Percentiles rank a stretch among this genome's conserved stretches.
These are phyloP conservation scores for Pagrus major DNA, from an alignment of 2,113 vertebrate species.

Conservation along the genomic window DNA sequence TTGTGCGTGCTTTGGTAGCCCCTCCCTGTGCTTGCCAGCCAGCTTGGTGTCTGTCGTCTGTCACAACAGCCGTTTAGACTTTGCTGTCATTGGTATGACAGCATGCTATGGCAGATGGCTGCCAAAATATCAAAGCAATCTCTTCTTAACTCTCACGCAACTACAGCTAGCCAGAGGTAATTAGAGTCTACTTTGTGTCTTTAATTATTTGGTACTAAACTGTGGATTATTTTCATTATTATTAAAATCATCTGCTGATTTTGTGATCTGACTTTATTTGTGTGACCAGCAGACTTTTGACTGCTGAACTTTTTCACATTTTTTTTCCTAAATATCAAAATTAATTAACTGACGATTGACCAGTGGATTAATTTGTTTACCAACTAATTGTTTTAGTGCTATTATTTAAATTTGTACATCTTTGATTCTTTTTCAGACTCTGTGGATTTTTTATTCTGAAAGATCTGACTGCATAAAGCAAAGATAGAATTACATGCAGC, in stretches of 20 bases:
- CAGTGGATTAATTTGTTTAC: not conserved
- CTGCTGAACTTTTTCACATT: not conserved
- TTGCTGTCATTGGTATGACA: conserved; percentile 32
- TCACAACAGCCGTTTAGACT: conserved; percentile 35
- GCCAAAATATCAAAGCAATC: conserved; percentile 52
- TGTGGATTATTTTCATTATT: conserved; percentile 9
- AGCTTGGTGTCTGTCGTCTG: conserved; percentile 59
- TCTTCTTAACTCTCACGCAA: conserved; percentile 42
- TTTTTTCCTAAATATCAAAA: not conserved
- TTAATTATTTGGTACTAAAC: not conserved
- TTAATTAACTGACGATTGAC: not conserved
- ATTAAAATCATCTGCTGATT: not conserved
- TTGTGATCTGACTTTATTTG: not conserved
- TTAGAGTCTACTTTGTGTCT: conserved; percentile 13
- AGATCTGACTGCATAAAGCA: not conserved
- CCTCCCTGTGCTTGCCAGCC: conserved; percentile 3
- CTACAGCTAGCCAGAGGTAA: conserved; percentile 20
- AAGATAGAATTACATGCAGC: not conserved
- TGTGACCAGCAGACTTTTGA: not conserved
- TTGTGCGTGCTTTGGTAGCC: conserved; percentile 28
- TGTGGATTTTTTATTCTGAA: not conserved
- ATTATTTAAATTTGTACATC: not conserved
- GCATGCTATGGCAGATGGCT: conserved; percentile 45
- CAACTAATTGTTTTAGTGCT: not conserved
- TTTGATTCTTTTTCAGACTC: not conserved